Base-by-base conservation (phyloP, 1,140 invertebrate species). In the Araneus ventricosus region DNA sequence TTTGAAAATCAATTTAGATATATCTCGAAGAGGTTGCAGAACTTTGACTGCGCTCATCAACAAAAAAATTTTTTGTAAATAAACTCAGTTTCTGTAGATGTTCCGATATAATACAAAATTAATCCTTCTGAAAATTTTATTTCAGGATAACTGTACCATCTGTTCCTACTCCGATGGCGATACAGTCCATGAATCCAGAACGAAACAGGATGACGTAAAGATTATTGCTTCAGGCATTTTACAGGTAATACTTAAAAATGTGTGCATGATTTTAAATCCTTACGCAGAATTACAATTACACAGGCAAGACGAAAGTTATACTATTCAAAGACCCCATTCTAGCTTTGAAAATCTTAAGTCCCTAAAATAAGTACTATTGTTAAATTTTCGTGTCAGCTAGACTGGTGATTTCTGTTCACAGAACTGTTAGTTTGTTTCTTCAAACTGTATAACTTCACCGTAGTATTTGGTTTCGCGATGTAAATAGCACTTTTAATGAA, bases 191-290 rank as follows among this genome's bases (percentile, higher is more conserved):
- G 37, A 63, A 4, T 7, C 30, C 14, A 61, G 63, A 39, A 10
- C 6, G 4, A 22, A 67, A 4, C 86, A 88, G 6, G 0, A 70
- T 5, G 59, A 67, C 22, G 59, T 88, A 41, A 63, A 41, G 39
- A 37, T 88, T 20, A 63, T 88, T 39, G 7, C 63, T 27, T 39
- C 59, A 14, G 86, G 86, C 2, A 27, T 88, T 88, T 22, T 88
- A 10, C 59, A 63, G 61, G 86, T 88, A 70, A 88, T 88, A 14
- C 45, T 34, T 20, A 5, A 34, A 20, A 22, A 20, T 22, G 5
- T 1, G 4, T 5, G 20, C 20, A 22, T 20, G 20, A 75, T 20
- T 37, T 75, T 63, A 63, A 7, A 63, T 2, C 61, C 2, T 61
- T 22, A 3, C 1, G 24, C 2, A 14, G 27, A 67, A 67, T 8